A percentile compares a stretch with the other conserved stretches of the same genome.
Conservation (phyloP, 2,888 invertebrate species). For the Oxyscelio sp. region DNA sequence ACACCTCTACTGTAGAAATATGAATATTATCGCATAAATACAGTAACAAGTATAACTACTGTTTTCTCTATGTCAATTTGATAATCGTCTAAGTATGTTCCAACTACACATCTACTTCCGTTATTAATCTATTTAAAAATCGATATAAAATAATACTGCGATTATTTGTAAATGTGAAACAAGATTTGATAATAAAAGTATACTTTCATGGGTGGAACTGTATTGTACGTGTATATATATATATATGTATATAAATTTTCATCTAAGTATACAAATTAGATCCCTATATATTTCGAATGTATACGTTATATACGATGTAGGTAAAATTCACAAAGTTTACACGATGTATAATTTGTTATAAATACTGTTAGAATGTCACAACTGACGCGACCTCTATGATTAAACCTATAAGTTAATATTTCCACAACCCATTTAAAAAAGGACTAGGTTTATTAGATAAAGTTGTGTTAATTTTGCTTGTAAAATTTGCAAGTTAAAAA, state of each 20-base stretch:
- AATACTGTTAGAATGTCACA: conserved; percentile 61
- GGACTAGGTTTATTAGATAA: conserved; percentile 63
- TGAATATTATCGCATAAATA: no score
- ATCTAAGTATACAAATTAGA: conserved; percentile 34
- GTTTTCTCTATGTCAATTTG: no score
- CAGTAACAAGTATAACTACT: no score
- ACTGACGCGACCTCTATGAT: conserved; percentile 32
- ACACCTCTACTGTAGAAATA: no score
- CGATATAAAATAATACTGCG: conserved; percentile 48
- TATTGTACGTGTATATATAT: no score
- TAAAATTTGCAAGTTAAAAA: conserved; percentile 15
- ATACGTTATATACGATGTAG: background rate
- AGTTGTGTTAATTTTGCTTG: conserved; percentile 38
- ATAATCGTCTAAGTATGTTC: no score
- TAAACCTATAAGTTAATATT: conserved; percentile 50
- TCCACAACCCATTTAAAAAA: conserved; percentile 67
- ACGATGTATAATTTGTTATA: conserved; percentile 15
- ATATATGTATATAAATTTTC: conserved; percentile 11
- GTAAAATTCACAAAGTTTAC: background rate
- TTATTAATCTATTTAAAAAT: no score
- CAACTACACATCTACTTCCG: no score
- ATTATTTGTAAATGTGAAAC: background rate
- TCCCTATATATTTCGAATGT: conserved; percentile 1
- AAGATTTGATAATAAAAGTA: background rate
- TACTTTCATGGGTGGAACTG: conserved; percentile 4